These are phyloP conservation scores for Herminia tarsipennalis DNA, from an alignment of 2,888 invertebrate genomes.

Conservation along the genomic window DNA sequence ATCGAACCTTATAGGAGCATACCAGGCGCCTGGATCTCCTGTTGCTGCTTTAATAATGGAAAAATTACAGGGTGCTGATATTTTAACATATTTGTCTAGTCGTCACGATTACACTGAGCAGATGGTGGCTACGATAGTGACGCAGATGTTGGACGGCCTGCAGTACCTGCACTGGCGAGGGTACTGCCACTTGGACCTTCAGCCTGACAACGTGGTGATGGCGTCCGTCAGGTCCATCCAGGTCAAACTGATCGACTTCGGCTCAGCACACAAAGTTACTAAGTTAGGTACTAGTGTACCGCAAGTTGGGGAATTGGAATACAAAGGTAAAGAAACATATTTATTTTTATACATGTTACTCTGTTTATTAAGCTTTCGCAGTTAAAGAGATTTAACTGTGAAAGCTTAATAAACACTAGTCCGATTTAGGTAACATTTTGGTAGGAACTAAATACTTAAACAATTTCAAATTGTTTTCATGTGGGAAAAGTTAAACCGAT, in stretches of 20 bases:
- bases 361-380: slow-evolving; percentile 18
- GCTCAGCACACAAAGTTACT: slow-evolving; percentile 92
- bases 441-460: too few species aligned
- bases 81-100: slow-evolving; percentile 94
- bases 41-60: slow-evolving; percentile 91
- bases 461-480: too few species aligned
- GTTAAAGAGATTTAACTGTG: too few species aligned
- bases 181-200: slow-evolving; percentile 94
- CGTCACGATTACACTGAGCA: slow-evolving; percentile 97
- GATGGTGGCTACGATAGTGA: slow-evolving; percentile 93
- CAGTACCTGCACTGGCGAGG: slow-evolving; percentile 98
- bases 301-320: slow-evolving; percentile 90
- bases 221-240: slow-evolving; percentile 93
- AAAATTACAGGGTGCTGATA: slow-evolving; percentile 95
- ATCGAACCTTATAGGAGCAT: slow-evolving; percentile 90
- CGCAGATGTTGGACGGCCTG: slow-evolving; percentile 94
- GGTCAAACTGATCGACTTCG: slow-evolving; percentile 97
- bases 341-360: too few species aligned
- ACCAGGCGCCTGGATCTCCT: slow-evolving; percentile 88
- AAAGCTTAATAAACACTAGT: too few species aligned
- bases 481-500: too few species aligned
- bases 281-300: slow-evolving; percentile 91
- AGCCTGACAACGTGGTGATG: slow-evolving; percentile 98
- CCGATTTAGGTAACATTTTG: too few species aligned
- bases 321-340: too few species aligned